phyloP scores from a whole-genome alignment of 2,797 vertebrate species.

The Sebastes kiyomatsui region DNA sequence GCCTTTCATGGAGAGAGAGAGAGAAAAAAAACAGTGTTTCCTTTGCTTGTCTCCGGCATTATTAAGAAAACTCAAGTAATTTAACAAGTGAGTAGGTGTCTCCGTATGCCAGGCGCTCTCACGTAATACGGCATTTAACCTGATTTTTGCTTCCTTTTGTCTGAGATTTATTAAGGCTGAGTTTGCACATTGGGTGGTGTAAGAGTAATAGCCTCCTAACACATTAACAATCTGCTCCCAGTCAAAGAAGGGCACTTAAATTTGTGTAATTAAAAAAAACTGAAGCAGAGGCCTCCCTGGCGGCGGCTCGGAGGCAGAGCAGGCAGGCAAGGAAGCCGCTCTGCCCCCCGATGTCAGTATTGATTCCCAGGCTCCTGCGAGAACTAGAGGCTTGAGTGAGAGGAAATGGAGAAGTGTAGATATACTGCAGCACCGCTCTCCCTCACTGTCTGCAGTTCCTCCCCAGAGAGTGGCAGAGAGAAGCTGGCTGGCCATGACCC shows the following conservation, averaged over 20 bases:
- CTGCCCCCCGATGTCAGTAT: constrained; percentile 72
- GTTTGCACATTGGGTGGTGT: constrained; percentile 58
- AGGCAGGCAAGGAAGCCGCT: constrained; percentile 59
- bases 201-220: constrained; percentile 61
- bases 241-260: constrained; percentile 63
- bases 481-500: constrained; percentile 61
- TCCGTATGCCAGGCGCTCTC: constrained; percentile 57
- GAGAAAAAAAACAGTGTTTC: constrained; percentile 20
- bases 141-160: constrained; percentile 63
- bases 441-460: constrained; percentile 70
- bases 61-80: constrained; percentile 52
- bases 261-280: constrained; percentile 71
- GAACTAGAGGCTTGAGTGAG: constrained; percentile 73
- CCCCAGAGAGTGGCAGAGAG: constrained; percentile 59
- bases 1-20: constrained; percentile 19
- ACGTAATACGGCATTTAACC: constrained; percentile 57
- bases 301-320: constrained; percentile 35
- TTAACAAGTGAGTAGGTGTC: constrained; percentile 68
- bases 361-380: constrained; percentile 71
- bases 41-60: constrained; percentile 28
- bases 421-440: constrained; percentile 68
- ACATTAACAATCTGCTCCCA: constrained; percentile 68
- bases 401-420: constrained; percentile 80
- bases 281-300: constrained; percentile 44
- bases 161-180: constrained; percentile 67